phyloP scores from a whole-genome alignment of 2,888 invertebrate genomes.

The Bedellia somnulentella region DNA sequence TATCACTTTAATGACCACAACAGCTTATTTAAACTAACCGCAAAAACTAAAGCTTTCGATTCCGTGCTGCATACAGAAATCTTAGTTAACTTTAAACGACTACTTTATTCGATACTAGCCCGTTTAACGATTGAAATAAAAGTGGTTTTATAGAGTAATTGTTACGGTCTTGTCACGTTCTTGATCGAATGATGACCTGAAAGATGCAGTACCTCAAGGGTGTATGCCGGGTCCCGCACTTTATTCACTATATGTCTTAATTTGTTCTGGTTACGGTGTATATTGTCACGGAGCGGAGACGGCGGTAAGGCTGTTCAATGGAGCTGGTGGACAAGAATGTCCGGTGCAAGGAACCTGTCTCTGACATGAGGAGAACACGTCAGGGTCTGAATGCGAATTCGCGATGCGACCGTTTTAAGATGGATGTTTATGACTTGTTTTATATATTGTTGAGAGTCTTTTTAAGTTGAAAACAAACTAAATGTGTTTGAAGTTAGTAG shows the following conservation, averaged over 20 bases:
- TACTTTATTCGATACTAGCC: conserved; percentile 38
- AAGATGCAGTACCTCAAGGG: conserved; percentile 29
- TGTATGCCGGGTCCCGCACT: conserved; percentile 17
- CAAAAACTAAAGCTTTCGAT: conserved; percentile 34
- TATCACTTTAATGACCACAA: conserved; percentile 26
- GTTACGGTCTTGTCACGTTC: conserved; percentile 41
- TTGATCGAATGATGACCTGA: conserved; percentile 27
- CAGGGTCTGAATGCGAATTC: conserved; percentile 32
- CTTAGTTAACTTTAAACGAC: conserved; percentile 23
- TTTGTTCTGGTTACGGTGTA: conserved; percentile 22
- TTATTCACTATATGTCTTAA: conserved; percentile 26
- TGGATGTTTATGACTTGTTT: not conserved
- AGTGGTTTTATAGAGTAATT: conserved; percentile 51
- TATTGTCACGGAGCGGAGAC: conserved; percentile 16
- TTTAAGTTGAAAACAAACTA: too few species aligned
- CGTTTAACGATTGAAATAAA: conserved; percentile 42
- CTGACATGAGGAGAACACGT: conserved; percentile 30
- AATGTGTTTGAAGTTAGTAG: too few species aligned
- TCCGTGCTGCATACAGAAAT: conserved; percentile 28
- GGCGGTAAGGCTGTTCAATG: conserved; percentile 19
- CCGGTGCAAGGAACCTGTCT: conserved; percentile 47
- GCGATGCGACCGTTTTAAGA: conserved; percentile 26
- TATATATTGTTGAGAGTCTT: too few species aligned
- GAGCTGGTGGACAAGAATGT: conserved; percentile 26
- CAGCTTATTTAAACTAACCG: conserved; percentile 15